These are phyloP conservation scores for Etheostoma nigrum DNA, from an alignment of 2,797 vertebrate species.

Conservation along the genomic window DNA sequence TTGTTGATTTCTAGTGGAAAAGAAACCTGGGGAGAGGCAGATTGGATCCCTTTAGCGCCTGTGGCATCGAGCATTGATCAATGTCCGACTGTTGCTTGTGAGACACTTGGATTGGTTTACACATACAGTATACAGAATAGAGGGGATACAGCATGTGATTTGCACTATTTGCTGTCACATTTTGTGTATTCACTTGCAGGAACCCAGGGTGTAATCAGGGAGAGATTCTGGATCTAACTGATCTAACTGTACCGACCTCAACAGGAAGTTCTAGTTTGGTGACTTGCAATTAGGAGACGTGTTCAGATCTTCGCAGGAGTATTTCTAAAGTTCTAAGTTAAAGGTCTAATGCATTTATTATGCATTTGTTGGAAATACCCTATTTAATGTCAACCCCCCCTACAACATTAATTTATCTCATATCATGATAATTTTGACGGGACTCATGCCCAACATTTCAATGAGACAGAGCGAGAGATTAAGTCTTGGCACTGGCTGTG, in stretches of 20 bases:
- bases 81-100: slow-evolving; percentile 4
- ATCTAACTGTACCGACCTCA: not conserved
- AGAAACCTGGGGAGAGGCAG: slow-evolving; percentile 38
- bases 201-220: not conserved
- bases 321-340: not conserved
- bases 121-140: not conserved
- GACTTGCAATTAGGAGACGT: no score
- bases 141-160: not conserved
- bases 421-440: not conserved
- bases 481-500: not conserved
- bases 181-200: not conserved
- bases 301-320: not conserved
- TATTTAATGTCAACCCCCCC: not conserved
- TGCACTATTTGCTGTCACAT: not conserved
- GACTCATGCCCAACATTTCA: not conserved
- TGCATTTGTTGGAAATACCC: not conserved
- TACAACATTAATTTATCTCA: not conserved
- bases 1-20: slow-evolving; percentile 51
- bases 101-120: not conserved
- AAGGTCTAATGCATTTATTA: not conserved
- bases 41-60: slow-evolving; percentile 7
- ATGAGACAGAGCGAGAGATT: not conserved
- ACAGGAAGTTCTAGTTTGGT: not conserved
- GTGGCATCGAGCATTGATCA: slow-evolving; percentile 18
- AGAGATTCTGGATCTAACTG: not conserved